phyloP scores from a whole-genome alignment of 37 sponge, comb jelly and placozoan genomes.

The Chondrosia reniformis region DNA sequence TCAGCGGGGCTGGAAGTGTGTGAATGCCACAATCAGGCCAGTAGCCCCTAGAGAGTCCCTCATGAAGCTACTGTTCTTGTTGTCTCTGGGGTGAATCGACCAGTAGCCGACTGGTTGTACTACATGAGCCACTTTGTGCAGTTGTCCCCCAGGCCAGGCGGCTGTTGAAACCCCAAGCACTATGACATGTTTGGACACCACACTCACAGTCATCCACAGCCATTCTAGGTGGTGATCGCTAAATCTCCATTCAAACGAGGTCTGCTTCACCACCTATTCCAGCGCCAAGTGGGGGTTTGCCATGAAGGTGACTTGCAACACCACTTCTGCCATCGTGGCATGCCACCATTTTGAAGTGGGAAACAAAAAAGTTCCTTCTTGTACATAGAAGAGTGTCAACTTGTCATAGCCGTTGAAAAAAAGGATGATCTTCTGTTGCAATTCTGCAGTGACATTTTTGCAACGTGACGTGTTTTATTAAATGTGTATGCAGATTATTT shows the following conservation, averaged over 20 bases:
- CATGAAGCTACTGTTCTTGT: neutral
- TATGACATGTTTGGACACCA: neutral
- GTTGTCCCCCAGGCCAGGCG: neutral
- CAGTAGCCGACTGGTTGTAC: neutral
- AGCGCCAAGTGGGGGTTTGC: neutral
- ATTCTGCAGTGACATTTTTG: too few relatives aligned
- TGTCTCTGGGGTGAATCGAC: neutral
- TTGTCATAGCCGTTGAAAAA: too few relatives aligned
- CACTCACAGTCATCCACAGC: neutral
- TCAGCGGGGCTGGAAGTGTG: neutral
- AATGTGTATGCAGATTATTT: too few relatives aligned
- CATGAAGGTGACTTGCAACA: too few relatives aligned
- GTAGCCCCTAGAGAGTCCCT: neutral
- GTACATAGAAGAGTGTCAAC: too few relatives aligned
- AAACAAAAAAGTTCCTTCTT: neutral
- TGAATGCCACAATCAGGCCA: neutral
- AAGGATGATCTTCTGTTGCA: too few relatives aligned
- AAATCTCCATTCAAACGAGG: neutral
- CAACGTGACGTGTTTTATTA: too few relatives aligned
- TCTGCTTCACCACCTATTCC: neutral
- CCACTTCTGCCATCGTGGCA: neutral
- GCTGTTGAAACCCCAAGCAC: slow-evolving; percentile 1
- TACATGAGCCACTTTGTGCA: neutral
- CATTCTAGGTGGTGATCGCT: neutral
- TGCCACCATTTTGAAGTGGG: slow-evolving; percentile 3